Evolutionary conservation across 2,113 vertebrate species (phyloP).

Genomic region (Pelecanus crispus): DNA sequence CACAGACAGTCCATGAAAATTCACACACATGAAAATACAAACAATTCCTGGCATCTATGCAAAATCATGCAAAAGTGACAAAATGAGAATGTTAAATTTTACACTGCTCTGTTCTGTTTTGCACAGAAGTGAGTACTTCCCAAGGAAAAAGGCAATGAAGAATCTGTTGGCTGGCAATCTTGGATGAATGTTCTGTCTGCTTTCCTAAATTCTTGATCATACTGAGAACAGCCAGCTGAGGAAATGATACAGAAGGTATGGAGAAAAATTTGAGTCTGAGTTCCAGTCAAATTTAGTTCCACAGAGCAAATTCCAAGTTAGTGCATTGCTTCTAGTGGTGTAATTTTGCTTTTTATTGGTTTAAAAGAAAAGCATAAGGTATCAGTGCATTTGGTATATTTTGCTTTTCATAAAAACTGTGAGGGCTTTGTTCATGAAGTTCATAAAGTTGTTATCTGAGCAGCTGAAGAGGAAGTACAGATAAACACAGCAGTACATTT

Average conservation of each 20-base stretch:
- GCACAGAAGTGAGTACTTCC: not conserved
- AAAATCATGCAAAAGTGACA: not conserved
- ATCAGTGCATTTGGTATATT: not conserved
- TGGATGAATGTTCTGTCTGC: not conserved
- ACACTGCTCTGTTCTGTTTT: not conserved
- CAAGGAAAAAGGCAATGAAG: not conserved
- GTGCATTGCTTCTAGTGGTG: not conserved
- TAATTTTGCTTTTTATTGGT: not conserved
- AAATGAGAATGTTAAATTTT: not conserved
- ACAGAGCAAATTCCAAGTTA: not conserved
- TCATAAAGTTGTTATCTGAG: not conserved
- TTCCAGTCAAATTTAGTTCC: not conserved
- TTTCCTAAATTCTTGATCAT: not conserved
- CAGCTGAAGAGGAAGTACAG: not conserved
- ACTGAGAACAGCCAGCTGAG: not conserved
- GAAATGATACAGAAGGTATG: not conserved
- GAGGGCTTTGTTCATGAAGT: not conserved
- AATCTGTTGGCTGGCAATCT: not conserved
- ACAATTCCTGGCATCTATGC: not conserved
- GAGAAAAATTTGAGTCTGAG: not conserved
- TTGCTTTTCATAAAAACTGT: not conserved
- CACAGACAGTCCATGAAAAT: not conserved
- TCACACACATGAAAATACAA: not conserved
- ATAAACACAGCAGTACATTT: rapidly evolving
- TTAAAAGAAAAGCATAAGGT: not conserved